phyloP scores from a whole-genome alignment of 1,140 invertebrate genomes.

The Psix sp. region DNA sequence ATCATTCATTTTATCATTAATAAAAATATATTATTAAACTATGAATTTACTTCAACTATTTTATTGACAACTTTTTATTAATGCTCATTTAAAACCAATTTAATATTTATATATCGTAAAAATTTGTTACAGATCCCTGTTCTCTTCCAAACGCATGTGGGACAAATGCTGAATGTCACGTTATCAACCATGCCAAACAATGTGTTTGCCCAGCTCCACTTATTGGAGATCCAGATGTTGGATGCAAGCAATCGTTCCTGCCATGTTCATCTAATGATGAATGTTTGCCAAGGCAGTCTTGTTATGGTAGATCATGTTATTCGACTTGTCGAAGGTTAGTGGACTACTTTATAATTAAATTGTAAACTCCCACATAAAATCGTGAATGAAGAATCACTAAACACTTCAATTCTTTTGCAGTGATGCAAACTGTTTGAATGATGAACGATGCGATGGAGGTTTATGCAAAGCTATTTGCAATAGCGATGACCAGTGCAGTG shows the following conservation, averaged over 20 bases:
- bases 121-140: slow-evolving; percentile 87
- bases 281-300: slow-evolving; percentile 83
- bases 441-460: slow-evolving; percentile 89
- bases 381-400: not conserved
- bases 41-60: no score
- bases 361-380: no score
- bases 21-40: not conserved
- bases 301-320: slow-evolving; percentile 86
- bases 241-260: slow-evolving; percentile 83
- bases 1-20: not conserved
- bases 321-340: slow-evolving; percentile 83
- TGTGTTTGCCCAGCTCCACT: slow-evolving; percentile 86
- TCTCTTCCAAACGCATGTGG: slow-evolving; percentile 87
- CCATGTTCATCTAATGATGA: slow-evolving; percentile 81
- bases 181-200: slow-evolving; percentile 82
- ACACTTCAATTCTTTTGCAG: slow-evolving; percentile 73
- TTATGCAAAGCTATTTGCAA: slow-evolving; percentile 90
- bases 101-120: no score
- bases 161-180: slow-evolving; percentile 85
- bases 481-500: slow-evolving; percentile 86
- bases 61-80: no score
- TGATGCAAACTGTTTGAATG: slow-evolving; percentile 87
- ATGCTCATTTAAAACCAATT: no score
- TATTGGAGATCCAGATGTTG: slow-evolving; percentile 84
- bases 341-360: no score